A percentile compares a stretch with the other conserved stretches of the same genome.
Conservation (phyloP, 1,140 invertebrate genomes). For the Sogatella furcifera region DNA sequence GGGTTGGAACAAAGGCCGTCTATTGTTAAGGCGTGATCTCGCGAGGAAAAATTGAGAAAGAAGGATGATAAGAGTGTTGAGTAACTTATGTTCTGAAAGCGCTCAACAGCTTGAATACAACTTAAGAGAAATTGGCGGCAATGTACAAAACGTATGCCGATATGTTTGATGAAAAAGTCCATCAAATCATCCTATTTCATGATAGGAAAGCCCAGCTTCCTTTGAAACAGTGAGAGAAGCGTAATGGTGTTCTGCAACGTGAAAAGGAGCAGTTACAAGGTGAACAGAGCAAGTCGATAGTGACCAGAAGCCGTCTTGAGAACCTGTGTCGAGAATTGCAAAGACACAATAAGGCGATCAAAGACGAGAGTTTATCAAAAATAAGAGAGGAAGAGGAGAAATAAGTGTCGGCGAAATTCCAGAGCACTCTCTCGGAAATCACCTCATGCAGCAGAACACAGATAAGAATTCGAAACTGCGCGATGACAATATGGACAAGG, state of each 20-base stretch:
- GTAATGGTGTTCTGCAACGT: slow-evolving; percentile 45
- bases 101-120: slow-evolving; percentile 48
- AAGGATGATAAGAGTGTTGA: slow-evolving; percentile 49
- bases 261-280: slow-evolving; percentile 75
- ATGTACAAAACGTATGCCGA: slow-evolving; percentile 70
- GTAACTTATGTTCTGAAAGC: slow-evolving; percentile 61
- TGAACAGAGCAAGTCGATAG: slow-evolving; percentile 71
- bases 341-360: slow-evolving; percentile 80
- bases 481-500: slow-evolving; percentile 80
- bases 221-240: slow-evolving; percentile 53
- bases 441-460: slow-evolving; percentile 73
- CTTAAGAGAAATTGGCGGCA: slow-evolving; percentile 62
- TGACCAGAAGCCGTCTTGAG: slow-evolving; percentile 72
- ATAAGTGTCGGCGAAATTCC: slow-evolving; percentile 75
- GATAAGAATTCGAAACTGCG: slow-evolving; percentile 75
- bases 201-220: slow-evolving; percentile 46
- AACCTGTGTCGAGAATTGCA: slow-evolving; percentile 81
- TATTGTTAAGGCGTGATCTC: background rate
- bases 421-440: slow-evolving; percentile 73
- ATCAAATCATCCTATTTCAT: too few relatives aligned
- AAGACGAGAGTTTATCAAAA: slow-evolving; percentile 72
- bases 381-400: slow-evolving; percentile 80
- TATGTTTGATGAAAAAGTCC: slow-evolving; percentile 66
- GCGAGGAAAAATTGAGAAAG: slow-evolving; percentile 32
- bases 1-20: too few relatives aligned